Base-by-base conservation (phyloP, 2,797 vertebrate genomes). In the Tarsius wallacei region DNA sequence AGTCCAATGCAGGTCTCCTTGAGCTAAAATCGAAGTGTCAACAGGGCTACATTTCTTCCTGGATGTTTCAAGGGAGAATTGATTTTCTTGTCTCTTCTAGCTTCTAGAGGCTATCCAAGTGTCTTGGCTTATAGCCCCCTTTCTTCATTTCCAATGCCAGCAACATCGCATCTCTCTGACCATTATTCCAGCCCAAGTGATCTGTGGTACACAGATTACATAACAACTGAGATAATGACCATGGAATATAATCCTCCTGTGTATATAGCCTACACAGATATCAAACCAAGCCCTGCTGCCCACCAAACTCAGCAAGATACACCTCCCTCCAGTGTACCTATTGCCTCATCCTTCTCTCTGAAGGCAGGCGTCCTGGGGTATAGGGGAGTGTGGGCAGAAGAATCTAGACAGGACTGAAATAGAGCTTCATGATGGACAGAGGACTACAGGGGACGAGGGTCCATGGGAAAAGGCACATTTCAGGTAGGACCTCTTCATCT, bases 81-180 rank as follows among this genome's bases (percentile, higher is more conserved):
- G 1, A 42, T 87, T 95, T 83, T 36, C 66, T 87, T 82, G 42
- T 57, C 31, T 96, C 81, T 76, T 81, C 82, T 68, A 71, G 14
- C 31, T 93, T 94, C 59, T 26, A 42, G 42, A 42, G 42, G 42
- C 42, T 42, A 9, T 19, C 13, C 36, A 24, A 0, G 0, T 55
- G 70, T 42, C 16, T 26, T 91, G 24, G 31, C 14, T 28, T 82
- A 17, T 12, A 12, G 13, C 11, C 26, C n/a, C 24, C 47, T 82
- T 91, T 36, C 47, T 81, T 82, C 21, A 36, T 71, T 63, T 85
- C 64, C 82, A 90, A 53, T 36, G 36, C 31, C 26, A 96, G n/a
- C 14, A 55, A 22, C 19, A 6, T 7, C 36, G 31, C 19, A 59
- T 33, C 57, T 64, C 63, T 31, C 57, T n/a, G 31, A 31, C 14